These are phyloP conservation scores for Kryptopterus vitreolus DNA, from an alignment of 2,797 vertebrate genomes.

Conservation along the genomic window DNA sequence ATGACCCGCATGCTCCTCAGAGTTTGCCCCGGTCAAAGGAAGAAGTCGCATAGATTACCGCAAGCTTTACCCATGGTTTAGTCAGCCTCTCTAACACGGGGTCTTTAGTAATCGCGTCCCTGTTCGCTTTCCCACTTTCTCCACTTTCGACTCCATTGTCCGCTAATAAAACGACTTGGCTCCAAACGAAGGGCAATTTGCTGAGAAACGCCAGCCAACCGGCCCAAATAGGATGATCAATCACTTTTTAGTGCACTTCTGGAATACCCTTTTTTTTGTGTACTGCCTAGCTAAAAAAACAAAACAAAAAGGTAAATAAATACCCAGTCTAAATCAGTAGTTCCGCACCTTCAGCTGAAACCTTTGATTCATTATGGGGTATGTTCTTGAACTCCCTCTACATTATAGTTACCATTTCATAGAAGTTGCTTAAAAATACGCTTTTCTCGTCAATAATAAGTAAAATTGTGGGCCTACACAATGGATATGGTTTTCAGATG, in stretches of 20 bases:
- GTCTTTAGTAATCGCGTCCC: conserved; percentile 3
- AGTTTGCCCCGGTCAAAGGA: not conserved
- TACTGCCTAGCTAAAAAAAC: not conserved
- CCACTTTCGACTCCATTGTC: not conserved
- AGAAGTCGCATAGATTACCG: conserved; percentile 41
- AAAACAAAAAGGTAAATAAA: not conserved
- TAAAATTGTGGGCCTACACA: not conserved
- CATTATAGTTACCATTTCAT: not conserved
- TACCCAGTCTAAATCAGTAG: not conserved
- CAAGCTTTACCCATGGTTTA: conserved; percentile 43
- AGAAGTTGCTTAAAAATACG: not conserved
- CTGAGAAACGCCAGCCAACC: not conserved
- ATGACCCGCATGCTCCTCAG: not conserved
- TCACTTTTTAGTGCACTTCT: not conserved
- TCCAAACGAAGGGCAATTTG: not conserved
- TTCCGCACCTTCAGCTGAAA: not conserved
- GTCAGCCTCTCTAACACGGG: conserved; percentile 23
- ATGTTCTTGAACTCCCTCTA: not conserved
- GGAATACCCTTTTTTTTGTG: not conserved
- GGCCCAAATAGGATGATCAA: not conserved
- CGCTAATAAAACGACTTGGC: conserved; percentile 3
- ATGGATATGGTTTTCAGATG: not conserved
- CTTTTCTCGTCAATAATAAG: not conserved
- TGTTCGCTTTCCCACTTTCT: not conserved
- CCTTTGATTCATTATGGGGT: not conserved